These are phyloP conservation scores for Sebastes oblongus DNA, from an alignment of 2,797 vertebrate species.

Conservation along the genomic window DNA sequence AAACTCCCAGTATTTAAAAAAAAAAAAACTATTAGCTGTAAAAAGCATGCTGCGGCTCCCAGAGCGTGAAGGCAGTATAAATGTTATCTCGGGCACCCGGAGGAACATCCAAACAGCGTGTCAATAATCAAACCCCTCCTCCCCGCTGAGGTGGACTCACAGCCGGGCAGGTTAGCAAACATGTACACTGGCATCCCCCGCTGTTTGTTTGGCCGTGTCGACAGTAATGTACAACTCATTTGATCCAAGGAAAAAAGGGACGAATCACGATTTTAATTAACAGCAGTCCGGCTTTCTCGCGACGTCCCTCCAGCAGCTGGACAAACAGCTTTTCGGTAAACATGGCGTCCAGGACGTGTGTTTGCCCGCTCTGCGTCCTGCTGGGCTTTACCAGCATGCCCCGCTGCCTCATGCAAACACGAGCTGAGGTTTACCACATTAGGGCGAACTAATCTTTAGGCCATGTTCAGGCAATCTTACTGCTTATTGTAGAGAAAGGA, in stretches of 20 bases:
- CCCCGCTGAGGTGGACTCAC: constrained; percentile 4
- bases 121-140: constrained; percentile 15
- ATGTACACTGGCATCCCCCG: constrained; percentile 53
- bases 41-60: not conserved
- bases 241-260: constrained; percentile 75
- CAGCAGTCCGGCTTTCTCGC: constrained; percentile 47
- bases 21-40: not conserved
- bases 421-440: constrained; percentile 59
- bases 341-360: constrained; percentile 57
- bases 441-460: constrained; percentile 61
- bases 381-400: constrained; percentile 51
- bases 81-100: constrained; percentile 24
- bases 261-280: constrained; percentile 86
- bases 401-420: constrained; percentile 66
- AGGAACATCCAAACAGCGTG: constrained; percentile 21
- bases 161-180: constrained; percentile 67
- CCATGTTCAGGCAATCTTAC: constrained; percentile 57
- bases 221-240: constrained; percentile 59
- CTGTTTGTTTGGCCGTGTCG: constrained; percentile 63
- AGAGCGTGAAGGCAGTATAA: not conserved
- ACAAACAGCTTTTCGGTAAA: constrained; percentile 77
- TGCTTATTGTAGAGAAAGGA: constrained; percentile 31
- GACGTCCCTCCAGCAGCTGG: constrained; percentile 76
- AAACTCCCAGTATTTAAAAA: not conserved
- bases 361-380: constrained; percentile 63